These are phyloP conservation scores for Otolemur crassicaudatus DNA, from an alignment of 2,797 vertebrate genomes.

Conservation along the genomic window DNA sequence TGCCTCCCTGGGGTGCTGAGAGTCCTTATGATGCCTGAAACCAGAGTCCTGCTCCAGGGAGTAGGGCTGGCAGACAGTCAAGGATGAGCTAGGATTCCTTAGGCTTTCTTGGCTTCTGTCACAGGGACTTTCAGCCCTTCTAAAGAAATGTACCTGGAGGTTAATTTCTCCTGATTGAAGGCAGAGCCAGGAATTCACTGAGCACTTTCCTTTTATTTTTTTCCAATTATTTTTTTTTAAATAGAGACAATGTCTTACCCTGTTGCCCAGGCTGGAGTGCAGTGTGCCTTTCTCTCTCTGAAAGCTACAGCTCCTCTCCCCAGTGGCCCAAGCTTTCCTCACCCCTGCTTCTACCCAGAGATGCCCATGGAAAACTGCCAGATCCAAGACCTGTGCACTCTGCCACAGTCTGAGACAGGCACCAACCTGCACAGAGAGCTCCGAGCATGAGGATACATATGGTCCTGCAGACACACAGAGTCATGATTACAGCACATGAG, in stretches of 20 bases:
- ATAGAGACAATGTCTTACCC: background rate
- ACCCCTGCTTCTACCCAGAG: background rate
- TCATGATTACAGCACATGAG: background rate
- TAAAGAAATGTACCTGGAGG: conserved; percentile 13
- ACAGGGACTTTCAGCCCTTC: background rate
- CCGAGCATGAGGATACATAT: background rate
- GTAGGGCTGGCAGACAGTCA: background rate
- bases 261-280: background rate
- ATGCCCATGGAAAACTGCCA: background rate
- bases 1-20: background rate
- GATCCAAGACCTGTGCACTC: background rate
- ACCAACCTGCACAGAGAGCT: background rate
- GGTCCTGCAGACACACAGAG: background rate
- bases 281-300: background rate
- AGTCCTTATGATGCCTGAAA: background rate
- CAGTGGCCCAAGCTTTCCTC: background rate
- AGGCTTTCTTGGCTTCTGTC: background rate
- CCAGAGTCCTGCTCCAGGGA: background rate
- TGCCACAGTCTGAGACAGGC: background rate
- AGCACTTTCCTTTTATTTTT: background rate
- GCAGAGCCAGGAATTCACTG: background rate
- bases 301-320: background rate
- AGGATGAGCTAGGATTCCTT: background rate
- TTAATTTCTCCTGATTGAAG: background rate
- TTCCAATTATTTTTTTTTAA: background rate